Conservation (phyloP, 2,797 vertebrate genomes). For the Vireo griseus region DNA sequence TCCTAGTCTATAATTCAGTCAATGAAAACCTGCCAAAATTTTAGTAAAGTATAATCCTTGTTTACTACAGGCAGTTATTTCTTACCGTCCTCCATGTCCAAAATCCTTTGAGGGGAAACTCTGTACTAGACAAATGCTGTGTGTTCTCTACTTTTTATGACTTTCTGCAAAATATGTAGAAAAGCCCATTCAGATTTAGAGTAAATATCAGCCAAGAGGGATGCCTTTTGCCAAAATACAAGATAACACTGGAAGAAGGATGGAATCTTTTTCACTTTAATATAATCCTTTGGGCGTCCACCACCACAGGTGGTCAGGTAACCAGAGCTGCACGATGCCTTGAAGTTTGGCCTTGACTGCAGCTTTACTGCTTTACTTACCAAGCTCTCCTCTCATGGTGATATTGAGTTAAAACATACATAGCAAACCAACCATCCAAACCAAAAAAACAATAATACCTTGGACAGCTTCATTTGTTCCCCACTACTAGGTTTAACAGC, state of each 20-base stretch:
- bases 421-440: background rate
- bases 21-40: background rate
- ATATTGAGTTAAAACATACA: background rate
- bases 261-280: background rate
- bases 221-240: background rate
- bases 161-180: background rate
- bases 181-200: background rate
- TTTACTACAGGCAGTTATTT: background rate
- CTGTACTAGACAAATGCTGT: background rate
- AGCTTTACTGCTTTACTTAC: background rate
- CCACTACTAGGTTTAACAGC: background rate
- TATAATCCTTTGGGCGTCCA: background rate
- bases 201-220: background rate
- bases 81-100: background rate
- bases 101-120: background rate
- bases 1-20: background rate
- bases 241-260: background rate
- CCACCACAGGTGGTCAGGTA: background rate
- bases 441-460: background rate
- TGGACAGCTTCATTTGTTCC: background rate
- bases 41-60: background rate
- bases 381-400: background rate
- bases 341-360: background rate
- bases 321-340: background rate
- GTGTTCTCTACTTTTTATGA: background rate